Evolutionary conservation across 2,113 vertebrate species (phyloP), one percentile per base, ranked within the genome.

Genomic region (Phoxinus phoxinus): DNA sequence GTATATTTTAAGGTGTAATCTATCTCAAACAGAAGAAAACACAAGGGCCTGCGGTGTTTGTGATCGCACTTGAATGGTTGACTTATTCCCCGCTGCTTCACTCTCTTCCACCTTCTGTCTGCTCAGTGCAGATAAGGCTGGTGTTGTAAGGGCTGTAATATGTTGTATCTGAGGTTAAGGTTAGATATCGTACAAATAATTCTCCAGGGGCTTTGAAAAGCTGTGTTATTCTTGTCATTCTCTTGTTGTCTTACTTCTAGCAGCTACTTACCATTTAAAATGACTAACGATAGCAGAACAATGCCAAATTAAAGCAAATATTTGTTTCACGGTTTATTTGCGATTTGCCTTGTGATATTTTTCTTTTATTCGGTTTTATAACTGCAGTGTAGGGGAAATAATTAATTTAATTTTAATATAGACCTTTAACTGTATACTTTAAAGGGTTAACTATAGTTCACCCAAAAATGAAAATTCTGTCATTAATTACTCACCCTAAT

Each of bases 91-190:
- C 25, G 25, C 71, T 53, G 85, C 30, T 41, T 75, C 27, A 37
- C 27, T 63, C 79, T 19, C 51, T 81, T 74, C 44, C 35, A 65
- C 74, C 41, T 67, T 75, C 69, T 81, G 69, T 86, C 85, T 86
- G 85, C 15, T 35, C 9, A 48, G 23, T 46, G 71, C 79, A 65
- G 85, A 86, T 86, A 86, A 86, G 71, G 46, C 30, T 41, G 10
- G n/a, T 51, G 69, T 76, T 67, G 5, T 81, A 69, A 58, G 51
- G 32, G 46, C 81, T 58, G 27, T 83, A 83, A 83, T 83, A 83
- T n/a, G 67, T 72, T 83, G 46, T 72, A 83, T 72, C 81, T 72
- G 30, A 83, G 81, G 67, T 58, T 83, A 83, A 83, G 81, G 81
- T 83, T 83, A 83, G 67, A 73, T 72, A 72, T 72, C 81, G 21